phyloP scores from a whole-genome alignment of 1,140 invertebrate genomes.

The Radopholus similis region DNA sequence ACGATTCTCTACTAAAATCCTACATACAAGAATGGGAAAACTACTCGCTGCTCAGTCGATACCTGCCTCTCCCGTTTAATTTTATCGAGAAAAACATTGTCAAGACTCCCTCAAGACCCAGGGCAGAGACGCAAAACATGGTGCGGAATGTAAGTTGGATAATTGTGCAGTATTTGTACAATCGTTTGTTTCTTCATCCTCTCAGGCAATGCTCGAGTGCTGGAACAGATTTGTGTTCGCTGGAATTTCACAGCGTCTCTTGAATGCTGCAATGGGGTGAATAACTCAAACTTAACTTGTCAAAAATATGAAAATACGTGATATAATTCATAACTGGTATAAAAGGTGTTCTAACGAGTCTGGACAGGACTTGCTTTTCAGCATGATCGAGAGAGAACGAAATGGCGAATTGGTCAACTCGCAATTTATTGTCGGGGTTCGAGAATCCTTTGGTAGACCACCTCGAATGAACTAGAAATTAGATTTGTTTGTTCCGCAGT shows the following conservation, averaged over 20 bases:
- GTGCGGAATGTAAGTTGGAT: slow-evolving; percentile 1
- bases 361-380: neutral
- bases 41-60: slow-evolving; percentile 24
- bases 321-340: neutral
- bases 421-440: slow-evolving; percentile 37
- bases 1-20: slow-evolving; percentile 28
- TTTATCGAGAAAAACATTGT: slow-evolving; percentile 33
- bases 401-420: slow-evolving; percentile 39
- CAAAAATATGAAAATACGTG: neutral
- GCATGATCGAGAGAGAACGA: slow-evolving; percentile 36
- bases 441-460: slow-evolving; percentile 36
- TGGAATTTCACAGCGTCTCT: slow-evolving; percentile 31
- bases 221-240: slow-evolving; percentile 39
- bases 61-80: slow-evolving; percentile 38
- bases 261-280: slow-evolving; percentile 38
- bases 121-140: neutral
- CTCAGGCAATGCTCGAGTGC: slow-evolving; percentile 30
- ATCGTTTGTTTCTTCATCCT: neutral
- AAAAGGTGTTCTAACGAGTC: neutral
- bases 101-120: neutral
- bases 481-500: slow-evolving; percentile 25
- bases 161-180: neutral
- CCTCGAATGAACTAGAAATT: neutral
- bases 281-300: neutral
- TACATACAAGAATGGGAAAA: slow-evolving; percentile 44